phyloP scores from a whole-genome alignment of 2,888 invertebrate genomes.

The Megaustenia siamemsis region DNA sequence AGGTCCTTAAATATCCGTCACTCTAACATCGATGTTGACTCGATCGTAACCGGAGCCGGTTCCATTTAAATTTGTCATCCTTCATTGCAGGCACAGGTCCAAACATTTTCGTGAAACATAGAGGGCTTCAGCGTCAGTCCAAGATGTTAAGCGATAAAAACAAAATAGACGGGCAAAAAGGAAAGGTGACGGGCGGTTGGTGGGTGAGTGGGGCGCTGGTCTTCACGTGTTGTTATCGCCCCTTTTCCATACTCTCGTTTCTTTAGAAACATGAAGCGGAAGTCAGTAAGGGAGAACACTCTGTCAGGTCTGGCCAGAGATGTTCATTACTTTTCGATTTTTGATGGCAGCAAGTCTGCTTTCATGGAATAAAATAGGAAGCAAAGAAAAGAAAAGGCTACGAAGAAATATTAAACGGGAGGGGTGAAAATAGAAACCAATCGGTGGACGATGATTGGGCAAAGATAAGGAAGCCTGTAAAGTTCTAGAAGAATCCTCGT shows the following conservation, averaged over 20 bases:
- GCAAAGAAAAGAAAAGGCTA: not conserved
- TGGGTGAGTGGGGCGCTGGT: too few relatives aligned
- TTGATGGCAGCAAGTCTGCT: conserved; percentile 24
- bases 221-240: conserved; percentile 36
- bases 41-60: conserved; percentile 39
- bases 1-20: conserved; percentile 48
- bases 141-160: conserved; percentile 40
- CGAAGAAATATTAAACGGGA: conserved; percentile 32
- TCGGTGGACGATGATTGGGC: conserved; percentile 50
- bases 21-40: conserved; percentile 40
- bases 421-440: conserved; percentile 46
- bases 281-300: conserved; percentile 48
- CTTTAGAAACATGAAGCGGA: conserved; percentile 49
- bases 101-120: conserved; percentile 30
- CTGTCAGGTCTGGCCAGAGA: conserved; percentile 41
- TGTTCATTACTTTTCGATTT: conserved; percentile 52
- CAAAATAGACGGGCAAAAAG: conserved; percentile 6
- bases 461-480: conserved; percentile 48
- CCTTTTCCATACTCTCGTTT: conserved; percentile 35
- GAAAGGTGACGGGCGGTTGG: too few relatives aligned
- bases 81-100: conserved; percentile 46
- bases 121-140: conserved; percentile 46
- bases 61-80: conserved; percentile 52
- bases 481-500: conserved; percentile 26
- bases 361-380: conserved; percentile 12